Conservation (phyloP, 2,797 vertebrate genomes). For the Zenarchopterus dispar region DNA sequence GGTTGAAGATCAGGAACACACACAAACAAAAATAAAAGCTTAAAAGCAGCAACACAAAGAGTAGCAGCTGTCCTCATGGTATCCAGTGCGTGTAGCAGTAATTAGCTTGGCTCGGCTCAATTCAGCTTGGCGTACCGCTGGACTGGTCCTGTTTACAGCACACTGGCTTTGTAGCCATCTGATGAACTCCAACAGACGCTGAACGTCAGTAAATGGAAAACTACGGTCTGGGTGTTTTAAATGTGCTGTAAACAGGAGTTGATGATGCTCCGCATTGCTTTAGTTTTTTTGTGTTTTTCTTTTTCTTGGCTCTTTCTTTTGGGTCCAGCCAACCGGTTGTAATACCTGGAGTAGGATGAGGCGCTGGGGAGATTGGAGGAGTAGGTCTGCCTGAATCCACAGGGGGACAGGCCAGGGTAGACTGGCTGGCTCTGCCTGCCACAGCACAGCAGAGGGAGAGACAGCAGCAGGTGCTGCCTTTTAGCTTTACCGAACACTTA, state of each 20-base stretch:
- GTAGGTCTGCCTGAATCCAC: constrained; percentile 97
- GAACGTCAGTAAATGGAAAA: constrained; percentile 27
- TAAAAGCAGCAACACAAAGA: constrained; percentile 5
- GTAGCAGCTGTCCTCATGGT: constrained; percentile 11
- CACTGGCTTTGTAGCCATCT: constrained; percentile 31
- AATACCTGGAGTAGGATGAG: constrained; percentile 96
- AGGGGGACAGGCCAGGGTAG: constrained; percentile 93
- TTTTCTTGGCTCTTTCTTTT: not conserved
- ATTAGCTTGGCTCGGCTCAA: constrained; percentile 33
- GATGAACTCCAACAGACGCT: constrained; percentile 17
- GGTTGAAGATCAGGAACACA: constrained; percentile 9
- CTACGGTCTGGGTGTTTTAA: constrained; percentile 20
- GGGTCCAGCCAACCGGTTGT: constrained; percentile 77
- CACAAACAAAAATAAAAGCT: constrained; percentile 16
- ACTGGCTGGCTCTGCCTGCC: constrained; percentile 98
- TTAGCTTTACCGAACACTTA: constrained; percentile 37
- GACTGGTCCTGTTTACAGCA: constrained; percentile 63
- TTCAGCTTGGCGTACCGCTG: constrained; percentile 21
- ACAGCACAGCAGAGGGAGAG: constrained; percentile 74
- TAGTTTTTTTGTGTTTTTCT: not conserved
- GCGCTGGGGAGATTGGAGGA: constrained; percentile 89
- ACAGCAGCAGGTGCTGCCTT: constrained; percentile 54
- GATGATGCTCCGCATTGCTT: constrained; percentile 42
- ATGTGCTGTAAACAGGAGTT: constrained; percentile 62
- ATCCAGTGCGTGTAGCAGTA: constrained; percentile 33